These are phyloP conservation scores for Desoria tigrina DNA, from an alignment of 2,888 invertebrate species.

Conservation along the genomic window DNA sequence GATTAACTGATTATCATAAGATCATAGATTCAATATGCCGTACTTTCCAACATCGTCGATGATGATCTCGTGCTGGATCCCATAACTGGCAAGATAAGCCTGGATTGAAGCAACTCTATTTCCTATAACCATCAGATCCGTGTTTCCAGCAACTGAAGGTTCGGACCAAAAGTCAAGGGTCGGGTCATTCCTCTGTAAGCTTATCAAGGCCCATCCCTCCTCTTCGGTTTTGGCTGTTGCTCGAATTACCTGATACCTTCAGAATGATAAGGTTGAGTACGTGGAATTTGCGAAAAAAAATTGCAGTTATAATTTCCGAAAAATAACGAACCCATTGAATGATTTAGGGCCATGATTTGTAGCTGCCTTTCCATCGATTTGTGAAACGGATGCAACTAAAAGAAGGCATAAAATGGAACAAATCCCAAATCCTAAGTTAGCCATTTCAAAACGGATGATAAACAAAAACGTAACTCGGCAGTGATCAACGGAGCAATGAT, in stretches of 20 bases:
- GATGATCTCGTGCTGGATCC: neutral
- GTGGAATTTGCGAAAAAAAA: too few relatives aligned
- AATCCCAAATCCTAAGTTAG: too few relatives aligned
- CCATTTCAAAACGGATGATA: too few relatives aligned
- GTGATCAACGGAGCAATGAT: too few relatives aligned
- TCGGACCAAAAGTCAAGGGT: slow-evolving; percentile 23
- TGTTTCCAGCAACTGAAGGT: slow-evolving; percentile 10
- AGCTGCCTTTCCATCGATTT: too few relatives aligned
- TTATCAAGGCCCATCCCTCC: neutral
- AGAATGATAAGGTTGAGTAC: too few relatives aligned
- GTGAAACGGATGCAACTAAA: too few relatives aligned
- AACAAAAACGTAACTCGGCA: too few relatives aligned
- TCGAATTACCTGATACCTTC: slow-evolving; percentile 22
- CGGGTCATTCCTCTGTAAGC: slow-evolving; percentile 1
- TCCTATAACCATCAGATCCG: slow-evolving; percentile 32
- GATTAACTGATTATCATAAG: neutral
- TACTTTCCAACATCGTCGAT: slow-evolving; percentile 23
- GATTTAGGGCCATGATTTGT: too few relatives aligned
- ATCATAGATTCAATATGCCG: neutral
- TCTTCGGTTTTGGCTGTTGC: slow-evolving; percentile 14
- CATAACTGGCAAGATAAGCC: neutral
- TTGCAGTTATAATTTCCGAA: too few relatives aligned
- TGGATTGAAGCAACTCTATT: neutral
- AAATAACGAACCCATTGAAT: too few relatives aligned
- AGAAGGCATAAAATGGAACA: too few relatives aligned